Evolutionary conservation across 2,113 vertebrate species (phyloP).

Genomic region (Chloroceryle aenea): DNA sequence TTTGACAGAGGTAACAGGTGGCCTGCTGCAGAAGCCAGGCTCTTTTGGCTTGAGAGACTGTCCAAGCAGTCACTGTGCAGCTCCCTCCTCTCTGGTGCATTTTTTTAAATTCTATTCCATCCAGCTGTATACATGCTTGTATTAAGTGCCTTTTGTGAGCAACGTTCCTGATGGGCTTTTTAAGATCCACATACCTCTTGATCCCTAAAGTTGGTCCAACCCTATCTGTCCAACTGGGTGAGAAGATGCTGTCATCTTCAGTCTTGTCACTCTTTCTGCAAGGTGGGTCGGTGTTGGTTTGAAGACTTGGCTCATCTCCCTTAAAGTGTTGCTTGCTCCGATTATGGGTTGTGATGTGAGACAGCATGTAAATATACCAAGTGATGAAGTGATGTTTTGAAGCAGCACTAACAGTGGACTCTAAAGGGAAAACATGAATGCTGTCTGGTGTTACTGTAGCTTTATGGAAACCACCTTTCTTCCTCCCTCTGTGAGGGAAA

Average conservation of each 20-base stretch:
- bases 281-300: neutral
- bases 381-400: neutral
- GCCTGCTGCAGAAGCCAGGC: neutral
- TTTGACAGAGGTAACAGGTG: neutral
- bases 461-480: neutral
- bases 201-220: neutral
- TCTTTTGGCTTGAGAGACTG: neutral
- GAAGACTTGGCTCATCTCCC: neutral
- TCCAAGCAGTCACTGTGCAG: neutral
- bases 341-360: neutral
- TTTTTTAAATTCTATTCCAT: neutral
- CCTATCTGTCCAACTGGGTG: neutral
- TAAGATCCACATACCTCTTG: neutral
- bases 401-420: neutral
- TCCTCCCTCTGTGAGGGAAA: neutral
- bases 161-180: neutral
- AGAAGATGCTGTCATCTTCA: neutral
- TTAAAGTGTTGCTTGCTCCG: neutral
- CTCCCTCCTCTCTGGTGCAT: neutral
- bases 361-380: neutral
- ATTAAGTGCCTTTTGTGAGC: conserved; percentile 66
- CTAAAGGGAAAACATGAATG: neutral
- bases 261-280: neutral
- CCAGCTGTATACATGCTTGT: conserved; percentile 19
- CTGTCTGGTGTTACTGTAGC: neutral